Evolutionary conservation across 1,140 invertebrate genomes (phyloP).

Genomic region (Lepidurus couesii): DNA sequence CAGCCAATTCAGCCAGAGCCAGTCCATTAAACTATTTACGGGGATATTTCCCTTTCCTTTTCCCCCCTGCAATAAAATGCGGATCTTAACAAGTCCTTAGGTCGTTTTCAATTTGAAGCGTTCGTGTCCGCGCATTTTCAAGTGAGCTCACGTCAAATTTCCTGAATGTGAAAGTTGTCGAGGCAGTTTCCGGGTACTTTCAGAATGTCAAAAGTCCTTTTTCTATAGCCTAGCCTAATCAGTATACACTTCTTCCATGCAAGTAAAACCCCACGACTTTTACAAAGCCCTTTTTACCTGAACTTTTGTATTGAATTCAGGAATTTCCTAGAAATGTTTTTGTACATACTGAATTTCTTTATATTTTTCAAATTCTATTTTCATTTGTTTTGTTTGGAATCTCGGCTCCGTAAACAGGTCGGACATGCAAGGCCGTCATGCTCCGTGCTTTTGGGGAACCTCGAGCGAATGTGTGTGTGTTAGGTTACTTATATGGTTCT

Average conservation of each 20-base stretch:
- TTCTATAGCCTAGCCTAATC: neutral
- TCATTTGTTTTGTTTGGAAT: neutral
- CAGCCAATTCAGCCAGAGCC: neutral
- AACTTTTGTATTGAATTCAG: too few relatives aligned
- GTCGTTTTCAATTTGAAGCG: neutral
- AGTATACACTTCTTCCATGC: neutral
- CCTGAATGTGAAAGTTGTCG: neutral
- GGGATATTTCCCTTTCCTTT: neutral
- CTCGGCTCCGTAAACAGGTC: neutral
- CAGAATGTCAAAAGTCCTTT: neutral
- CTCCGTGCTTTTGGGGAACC: neutral
- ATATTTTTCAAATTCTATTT: neutral
- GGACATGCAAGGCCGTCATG: neutral
- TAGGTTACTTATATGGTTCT: neutral
- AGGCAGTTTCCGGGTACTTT: neutral
- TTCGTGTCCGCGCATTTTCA: constrained; percentile 2
- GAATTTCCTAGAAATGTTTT: too few relatives aligned
- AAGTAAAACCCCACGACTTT: too few relatives aligned
- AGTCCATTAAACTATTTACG: neutral
- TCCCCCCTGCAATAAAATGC: neutral
- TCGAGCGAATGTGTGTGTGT: neutral
- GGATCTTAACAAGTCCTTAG: neutral
- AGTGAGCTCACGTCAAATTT: constrained; percentile 11
- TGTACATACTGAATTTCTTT: neutral
- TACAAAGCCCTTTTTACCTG: too few relatives aligned